Conservation (phyloP, 2,113 vertebrate genomes). For the Pantherophis guttatus region DNA sequence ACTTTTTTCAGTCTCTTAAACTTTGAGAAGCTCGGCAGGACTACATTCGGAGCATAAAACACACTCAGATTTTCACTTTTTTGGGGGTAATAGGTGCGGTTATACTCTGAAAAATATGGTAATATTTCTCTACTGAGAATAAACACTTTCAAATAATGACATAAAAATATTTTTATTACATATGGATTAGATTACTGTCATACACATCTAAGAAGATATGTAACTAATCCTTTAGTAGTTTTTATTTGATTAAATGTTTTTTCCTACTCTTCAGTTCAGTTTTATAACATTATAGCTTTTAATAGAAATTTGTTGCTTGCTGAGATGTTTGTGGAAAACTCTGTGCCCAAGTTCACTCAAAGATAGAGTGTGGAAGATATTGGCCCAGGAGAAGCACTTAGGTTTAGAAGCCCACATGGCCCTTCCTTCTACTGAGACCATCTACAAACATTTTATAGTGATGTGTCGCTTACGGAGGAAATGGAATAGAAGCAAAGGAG, state of each 20-base stretch:
- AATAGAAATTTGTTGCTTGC: not conserved
- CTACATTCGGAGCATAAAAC: no score
- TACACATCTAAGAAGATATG: not conserved
- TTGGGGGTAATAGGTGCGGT: no score
- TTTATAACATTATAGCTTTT: not conserved
- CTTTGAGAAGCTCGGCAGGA: no score
- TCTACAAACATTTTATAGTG: not conserved
- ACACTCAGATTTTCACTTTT: no score
- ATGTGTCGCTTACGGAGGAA: not conserved
- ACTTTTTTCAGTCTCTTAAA: no score
- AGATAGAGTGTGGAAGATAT: not conserved
- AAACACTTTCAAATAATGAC: not conserved
- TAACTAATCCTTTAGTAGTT: not conserved
- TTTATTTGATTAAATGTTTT: not conserved
- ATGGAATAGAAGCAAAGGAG: not conserved
- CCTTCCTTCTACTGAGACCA: not conserved
- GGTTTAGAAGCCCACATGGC: not conserved
- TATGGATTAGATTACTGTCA: not conserved
- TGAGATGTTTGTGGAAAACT: not conserved
- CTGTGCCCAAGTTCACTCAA: not conserved
- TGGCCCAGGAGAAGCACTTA: not conserved
- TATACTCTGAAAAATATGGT: no score
- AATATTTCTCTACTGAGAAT: not conserved
- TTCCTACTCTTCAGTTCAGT: not conserved
- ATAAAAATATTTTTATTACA: not conserved